Conservation (phyloP, 2,888 invertebrate genomes). For the Cremastinae sp. region DNA sequence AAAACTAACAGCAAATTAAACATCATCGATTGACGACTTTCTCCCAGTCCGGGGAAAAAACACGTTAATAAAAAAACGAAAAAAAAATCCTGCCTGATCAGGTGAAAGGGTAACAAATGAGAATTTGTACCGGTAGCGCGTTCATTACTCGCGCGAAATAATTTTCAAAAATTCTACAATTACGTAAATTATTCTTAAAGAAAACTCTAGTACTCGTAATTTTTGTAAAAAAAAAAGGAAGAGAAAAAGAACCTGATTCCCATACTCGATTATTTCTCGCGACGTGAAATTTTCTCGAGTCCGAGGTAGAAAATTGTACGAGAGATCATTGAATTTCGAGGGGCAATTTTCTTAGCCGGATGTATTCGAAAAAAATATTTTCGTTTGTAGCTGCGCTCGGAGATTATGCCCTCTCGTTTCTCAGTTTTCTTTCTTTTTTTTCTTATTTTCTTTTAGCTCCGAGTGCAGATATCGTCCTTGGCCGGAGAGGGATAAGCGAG, state of each 20-base stretch:
- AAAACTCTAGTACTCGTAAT: conserved; percentile 9
- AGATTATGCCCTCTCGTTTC: not conserved
- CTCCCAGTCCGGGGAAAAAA: no score
- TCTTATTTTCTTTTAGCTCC: not conserved
- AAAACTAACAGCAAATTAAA: conserved; percentile 95
- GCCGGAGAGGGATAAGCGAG: not conserved
- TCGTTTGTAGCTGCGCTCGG: conserved; percentile 5
- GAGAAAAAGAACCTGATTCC: conserved; percentile 1
- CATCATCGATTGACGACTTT: conserved; percentile 84
- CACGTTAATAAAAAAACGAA: no score
- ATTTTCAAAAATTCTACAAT: not conserved
- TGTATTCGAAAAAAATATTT: not conserved
- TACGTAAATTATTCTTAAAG: not conserved
- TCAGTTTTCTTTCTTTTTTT: not conserved
- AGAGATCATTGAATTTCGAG: not conserved
- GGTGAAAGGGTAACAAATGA: no score
- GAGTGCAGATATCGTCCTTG: not conserved
- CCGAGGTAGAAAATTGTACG: no score
- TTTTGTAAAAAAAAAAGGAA: not conserved
- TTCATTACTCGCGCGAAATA: no score
- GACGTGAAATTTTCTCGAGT: no score
- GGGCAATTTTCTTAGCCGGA: conserved; percentile 1
- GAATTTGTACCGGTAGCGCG: no score
- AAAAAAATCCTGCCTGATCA: not conserved
- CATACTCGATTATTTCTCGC: conserved; percentile 15